phyloP scores from a whole-genome alignment of 2,797 vertebrate genomes.

The Protonibea diacanthus region DNA sequence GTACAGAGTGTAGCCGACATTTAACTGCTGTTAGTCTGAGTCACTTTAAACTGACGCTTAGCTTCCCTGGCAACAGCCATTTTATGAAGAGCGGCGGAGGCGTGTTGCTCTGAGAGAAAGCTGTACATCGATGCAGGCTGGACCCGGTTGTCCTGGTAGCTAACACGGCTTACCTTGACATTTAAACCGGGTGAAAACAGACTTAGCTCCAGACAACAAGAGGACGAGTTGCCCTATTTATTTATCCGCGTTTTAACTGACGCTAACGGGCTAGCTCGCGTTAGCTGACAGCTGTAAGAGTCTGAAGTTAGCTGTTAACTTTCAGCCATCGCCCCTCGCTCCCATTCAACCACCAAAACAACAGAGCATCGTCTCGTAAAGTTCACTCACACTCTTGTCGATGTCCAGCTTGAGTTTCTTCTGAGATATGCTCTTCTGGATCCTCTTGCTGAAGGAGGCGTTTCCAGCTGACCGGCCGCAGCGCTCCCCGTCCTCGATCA shows the following conservation, averaged over 20 bases:
- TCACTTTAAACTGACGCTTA: too few species aligned
- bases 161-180: background rate
- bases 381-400: conserved; percentile 90
- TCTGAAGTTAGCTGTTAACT: background rate
- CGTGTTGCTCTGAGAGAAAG: too few species aligned
- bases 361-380: too few species aligned
- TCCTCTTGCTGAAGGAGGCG: conserved; percentile 98
- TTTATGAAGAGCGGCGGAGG: too few species aligned
- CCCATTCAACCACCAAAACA: too few species aligned
- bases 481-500: conserved; percentile 96
- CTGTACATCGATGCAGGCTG: too few species aligned
- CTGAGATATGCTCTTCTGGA: conserved; percentile 98
- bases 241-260: background rate
- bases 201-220: background rate
- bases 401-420: conserved; percentile 98
- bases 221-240: background rate
- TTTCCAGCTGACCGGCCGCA: conserved; percentile 95
- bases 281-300: conserved; percentile 51
- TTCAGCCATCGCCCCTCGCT: background rate
- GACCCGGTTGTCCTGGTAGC: background rate
- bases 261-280: conserved; percentile 30
- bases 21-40: too few species aligned
- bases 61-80: too few species aligned
- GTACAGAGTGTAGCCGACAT: too few species aligned
- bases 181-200: background rate